Evolutionary conservation across 2,888 invertebrate species (phyloP).

Genomic region (Tetranychus piercei): DNA sequence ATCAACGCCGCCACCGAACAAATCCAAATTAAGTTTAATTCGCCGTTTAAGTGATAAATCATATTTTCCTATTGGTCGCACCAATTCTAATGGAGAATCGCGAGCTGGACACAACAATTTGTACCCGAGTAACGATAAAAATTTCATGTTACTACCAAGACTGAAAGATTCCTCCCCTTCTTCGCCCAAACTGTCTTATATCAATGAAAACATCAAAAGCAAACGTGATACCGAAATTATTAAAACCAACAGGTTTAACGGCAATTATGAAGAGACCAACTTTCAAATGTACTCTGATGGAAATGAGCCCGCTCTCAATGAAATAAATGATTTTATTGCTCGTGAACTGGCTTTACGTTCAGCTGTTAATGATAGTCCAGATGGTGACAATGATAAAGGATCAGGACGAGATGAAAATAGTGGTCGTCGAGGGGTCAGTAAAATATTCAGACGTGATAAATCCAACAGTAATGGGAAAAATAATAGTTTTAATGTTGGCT

Average conservation of each 20-base stretch:
- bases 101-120: neutral
- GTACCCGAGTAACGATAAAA: neutral
- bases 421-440: neutral
- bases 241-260: no score
- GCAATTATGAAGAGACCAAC: neutral
- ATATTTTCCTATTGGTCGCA: neutral
- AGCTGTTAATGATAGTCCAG: neutral
- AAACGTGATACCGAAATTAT: neutral
- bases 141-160: constrained; percentile 3
- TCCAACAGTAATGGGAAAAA: neutral
- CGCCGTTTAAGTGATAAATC: constrained; percentile 6
- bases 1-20: neutral
- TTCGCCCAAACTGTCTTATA: neutral
- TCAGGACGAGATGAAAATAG: neutral
- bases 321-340: neutral
- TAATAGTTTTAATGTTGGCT: neutral
- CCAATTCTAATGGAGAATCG: neutral
- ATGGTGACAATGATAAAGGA: neutral
- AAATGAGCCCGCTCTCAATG: constrained; percentile 2
- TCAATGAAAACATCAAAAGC: neutral
- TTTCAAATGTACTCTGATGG: neutral
- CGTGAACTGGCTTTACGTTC: neutral
- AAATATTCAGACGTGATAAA: neutral
- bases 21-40: constrained; percentile 5
- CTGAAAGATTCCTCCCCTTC: neutral